A percentile compares a stretch with the other conserved stretches of the same genome.
These are phyloP conservation scores for Corapipo altera DNA, from an alignment of 2,113 vertebrate species.

Conservation along the genomic window DNA sequence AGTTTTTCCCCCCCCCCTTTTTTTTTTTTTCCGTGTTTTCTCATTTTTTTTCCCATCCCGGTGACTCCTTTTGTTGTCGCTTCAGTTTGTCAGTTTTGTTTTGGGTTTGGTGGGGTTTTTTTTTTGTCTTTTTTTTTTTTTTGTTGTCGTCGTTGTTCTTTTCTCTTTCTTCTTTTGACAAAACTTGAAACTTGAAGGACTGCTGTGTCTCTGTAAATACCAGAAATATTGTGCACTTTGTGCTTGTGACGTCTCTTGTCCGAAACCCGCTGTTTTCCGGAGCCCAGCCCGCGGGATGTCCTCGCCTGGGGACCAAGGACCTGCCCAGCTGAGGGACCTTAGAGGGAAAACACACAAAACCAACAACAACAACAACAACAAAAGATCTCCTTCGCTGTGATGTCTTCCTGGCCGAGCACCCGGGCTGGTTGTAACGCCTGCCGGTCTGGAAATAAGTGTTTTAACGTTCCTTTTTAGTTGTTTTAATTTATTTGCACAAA, in stretches of 20 bases:
- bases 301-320: background rate
- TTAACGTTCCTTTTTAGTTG: constrained; percentile 62
- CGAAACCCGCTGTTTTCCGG: constrained; percentile 75
- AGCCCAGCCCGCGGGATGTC: constrained; percentile 53
- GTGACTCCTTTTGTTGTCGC: constrained; percentile 71
- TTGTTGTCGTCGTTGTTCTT: background rate
- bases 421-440: constrained; percentile 59
- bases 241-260: constrained; percentile 91
- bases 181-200: constrained; percentile 99
- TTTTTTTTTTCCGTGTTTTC: constrained; percentile 47
- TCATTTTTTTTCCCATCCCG: background rate
- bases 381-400: background rate
- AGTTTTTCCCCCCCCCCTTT: constrained; percentile 64
- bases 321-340: constrained; percentile 52
- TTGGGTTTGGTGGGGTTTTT: background rate
- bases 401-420: constrained; percentile 40
- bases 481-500: constrained; percentile 88
- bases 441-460: constrained; percentile 72
- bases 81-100: constrained; percentile 59
- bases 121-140: background rate
- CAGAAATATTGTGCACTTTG: constrained; percentile 85
- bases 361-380: background rate
- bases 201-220: constrained; percentile 98
- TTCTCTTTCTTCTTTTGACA: constrained; percentile 70
- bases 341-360: background rate